Evolutionary conservation across 2,888 invertebrate species (phyloP), one percentile per base, ranked within the genome.

Genomic region (Tiliacea citrago): DNA sequence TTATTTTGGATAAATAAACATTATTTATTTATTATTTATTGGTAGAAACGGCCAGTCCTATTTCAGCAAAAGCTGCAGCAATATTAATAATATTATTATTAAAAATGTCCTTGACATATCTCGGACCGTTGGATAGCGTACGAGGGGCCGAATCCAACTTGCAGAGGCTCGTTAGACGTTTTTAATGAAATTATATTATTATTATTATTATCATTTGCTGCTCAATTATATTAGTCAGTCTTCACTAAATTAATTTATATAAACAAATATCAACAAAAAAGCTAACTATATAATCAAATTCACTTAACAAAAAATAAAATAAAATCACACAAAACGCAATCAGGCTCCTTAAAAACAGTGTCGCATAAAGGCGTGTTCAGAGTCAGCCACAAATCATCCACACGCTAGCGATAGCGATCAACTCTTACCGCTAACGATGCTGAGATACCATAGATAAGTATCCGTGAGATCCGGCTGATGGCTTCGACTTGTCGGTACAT

Each of bases 381-480:
- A 83, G 70, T 35, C 62, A 45, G 62, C 84, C 88, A 86, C 89
- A 86, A 88, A 88, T 88, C 89, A 88, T 88, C 84, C 79, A 78
- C 86, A 86, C 86, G 84, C 84, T 66, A 84, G 84, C 85, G 88
- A 88, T 88, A 81, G 88, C 81, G 75, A 88, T 88, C 89, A 68
- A 84, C 79, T 83, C 69, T 77, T 75, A 75, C 78, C 80, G 70
- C 88, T 88, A 89, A 89, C 88, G 86, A 89, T 83, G 77, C 75
- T 69, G 80, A 84, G 89, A 89, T 88, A 86, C 72, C 79, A 58
- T 63, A 71, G 86, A 86, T 88, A 88, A 78, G 76, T 68, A 86
- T 85, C 85, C 76, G 81, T 83, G 80, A 83, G 89, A 83, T 85
- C 77, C 70, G 77, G 76, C 77, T 82, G 88, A 86, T 86, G 88